Conservation (phyloP, 1,140 invertebrate species). For the Ridgeia piscesae region DNA sequence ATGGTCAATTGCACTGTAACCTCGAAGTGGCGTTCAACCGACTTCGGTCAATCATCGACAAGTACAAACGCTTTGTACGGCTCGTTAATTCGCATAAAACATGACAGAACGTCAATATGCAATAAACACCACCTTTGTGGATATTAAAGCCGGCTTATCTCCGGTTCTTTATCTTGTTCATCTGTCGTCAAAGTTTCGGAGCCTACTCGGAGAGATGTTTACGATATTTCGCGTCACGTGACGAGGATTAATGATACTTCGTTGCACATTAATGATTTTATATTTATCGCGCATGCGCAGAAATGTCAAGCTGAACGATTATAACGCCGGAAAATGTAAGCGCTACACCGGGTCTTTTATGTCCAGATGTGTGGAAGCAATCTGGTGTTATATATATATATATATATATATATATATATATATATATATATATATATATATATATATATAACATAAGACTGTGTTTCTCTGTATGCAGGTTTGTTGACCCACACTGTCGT, state of each 20-base stretch:
- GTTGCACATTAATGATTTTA: no score
- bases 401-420: no score
- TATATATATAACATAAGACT: no score
- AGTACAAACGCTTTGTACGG: not conserved
- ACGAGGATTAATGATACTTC: not conserved
- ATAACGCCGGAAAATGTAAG: no score
- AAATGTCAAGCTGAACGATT: no score
- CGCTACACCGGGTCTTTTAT: no score
- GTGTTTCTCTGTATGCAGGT: no score
- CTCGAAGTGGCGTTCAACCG: not conserved
- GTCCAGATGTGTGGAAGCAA: no score
- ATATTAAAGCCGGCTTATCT: not conserved
- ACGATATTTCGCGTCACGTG: not conserved
- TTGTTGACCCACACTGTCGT: no score
- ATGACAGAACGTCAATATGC: not conserved
- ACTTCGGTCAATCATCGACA: not conserved
- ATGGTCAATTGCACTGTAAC: not conserved
- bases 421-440: no score
- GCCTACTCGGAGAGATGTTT: not conserved
- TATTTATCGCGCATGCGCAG: no score
- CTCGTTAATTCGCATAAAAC: not conserved
- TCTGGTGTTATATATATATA: no score
- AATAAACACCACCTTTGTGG: not conserved
- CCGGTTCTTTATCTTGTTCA: not conserved
- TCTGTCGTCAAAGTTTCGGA: not conserved